Evolutionary conservation across 2,113 vertebrate genomes (phyloP), one percentile per base, ranked within the genome.

Genomic region (Cromileptes altivelis): DNA sequence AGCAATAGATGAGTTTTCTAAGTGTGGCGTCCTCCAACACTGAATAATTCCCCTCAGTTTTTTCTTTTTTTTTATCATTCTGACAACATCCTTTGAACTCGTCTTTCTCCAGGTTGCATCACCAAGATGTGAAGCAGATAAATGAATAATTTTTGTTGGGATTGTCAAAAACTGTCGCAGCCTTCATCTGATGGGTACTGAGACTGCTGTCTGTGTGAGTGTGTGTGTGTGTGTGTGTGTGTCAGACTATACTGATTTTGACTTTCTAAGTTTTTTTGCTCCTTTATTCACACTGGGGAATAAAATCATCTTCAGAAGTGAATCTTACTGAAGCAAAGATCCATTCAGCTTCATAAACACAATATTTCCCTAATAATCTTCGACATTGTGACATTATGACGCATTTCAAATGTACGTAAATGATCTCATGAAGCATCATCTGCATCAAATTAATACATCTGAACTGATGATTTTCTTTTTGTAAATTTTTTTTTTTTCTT

Each of bases 41-140:
- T 49, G 52, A 81, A 80, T 72, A 37, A 62, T 67, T 81, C 73
- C 57, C 65, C 63, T 70, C 70, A 57, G 69, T 70, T 33, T 60
- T 56, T 13, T 68, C 17, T 62, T 30, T 57, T 45, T 45, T 77
- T 57, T 27, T 75, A 71, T 86, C 67, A 60, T 53, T 65, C 65
- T 73, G 77, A 87, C 86, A 71, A 64, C 73, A 56, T 68, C 73
- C 80, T 93, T 89, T 90, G 90, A 91, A 88, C 57, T 83, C 7
- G 8, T 72, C 77, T 93, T 93, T 88, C 92, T 89, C 60, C 82
- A 73, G 85, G 80, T 93, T 92, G 84, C 92, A 89, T 92, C 90
- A 92, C 78, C 62, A 0, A 84, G 81, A 90, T 87, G 82, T 82
- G 80, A 71, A 56, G 88, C 85, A 74, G 88, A 91, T 90, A 88